Percentiles rank a stretch among this genome's conserved stretches.
Conservation (phyloP, 2,888 invertebrate genomes). For the Ceramica pisi region DNA sequence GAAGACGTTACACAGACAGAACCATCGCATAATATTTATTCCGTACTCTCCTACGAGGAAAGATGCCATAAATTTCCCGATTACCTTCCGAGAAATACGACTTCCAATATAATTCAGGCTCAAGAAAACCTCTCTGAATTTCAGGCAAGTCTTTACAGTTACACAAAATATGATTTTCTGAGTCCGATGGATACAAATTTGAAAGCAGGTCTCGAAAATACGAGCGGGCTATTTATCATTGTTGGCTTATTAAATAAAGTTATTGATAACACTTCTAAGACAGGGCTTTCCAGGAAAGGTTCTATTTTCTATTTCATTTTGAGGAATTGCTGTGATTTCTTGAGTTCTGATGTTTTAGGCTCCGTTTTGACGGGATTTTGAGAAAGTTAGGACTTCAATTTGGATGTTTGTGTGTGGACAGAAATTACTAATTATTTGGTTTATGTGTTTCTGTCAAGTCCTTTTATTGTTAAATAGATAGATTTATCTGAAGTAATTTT, state of each 20-base stretch:
- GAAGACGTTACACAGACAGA: conserved; percentile 8
- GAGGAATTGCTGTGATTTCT: conserved; percentile 45
- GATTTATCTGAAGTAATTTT: background rate
- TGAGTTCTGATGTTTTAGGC: conserved; percentile 15
- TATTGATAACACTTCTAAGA: conserved; percentile 61
- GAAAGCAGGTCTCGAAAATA: conserved; percentile 64
- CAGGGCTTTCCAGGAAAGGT: conserved; percentile 17
- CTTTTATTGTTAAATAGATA: background rate
- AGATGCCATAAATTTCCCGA: conserved; percentile 61
- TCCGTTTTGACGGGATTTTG: conserved; percentile 4
- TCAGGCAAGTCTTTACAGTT: conserved; percentile 54
- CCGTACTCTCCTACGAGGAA: conserved; percentile 38
- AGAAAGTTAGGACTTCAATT: background rate
- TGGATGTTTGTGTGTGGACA: too few relatives aligned
- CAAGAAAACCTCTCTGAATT: conserved; percentile 54
- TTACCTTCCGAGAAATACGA: conserved; percentile 62
- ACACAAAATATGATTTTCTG: conserved; percentile 69
- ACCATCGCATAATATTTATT: conserved; percentile 44
- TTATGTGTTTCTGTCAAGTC: background rate
- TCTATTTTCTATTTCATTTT: conserved; percentile 38
- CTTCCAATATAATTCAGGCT: conserved; percentile 60
- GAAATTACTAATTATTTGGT: background rate
- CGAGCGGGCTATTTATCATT: conserved; percentile 64
- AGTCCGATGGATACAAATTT: conserved; percentile 69
- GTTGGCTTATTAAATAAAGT: conserved; percentile 65